Evolutionary conservation across 2,113 vertebrate species (phyloP).

Genomic region (Meriones unguiculatus): DNA sequence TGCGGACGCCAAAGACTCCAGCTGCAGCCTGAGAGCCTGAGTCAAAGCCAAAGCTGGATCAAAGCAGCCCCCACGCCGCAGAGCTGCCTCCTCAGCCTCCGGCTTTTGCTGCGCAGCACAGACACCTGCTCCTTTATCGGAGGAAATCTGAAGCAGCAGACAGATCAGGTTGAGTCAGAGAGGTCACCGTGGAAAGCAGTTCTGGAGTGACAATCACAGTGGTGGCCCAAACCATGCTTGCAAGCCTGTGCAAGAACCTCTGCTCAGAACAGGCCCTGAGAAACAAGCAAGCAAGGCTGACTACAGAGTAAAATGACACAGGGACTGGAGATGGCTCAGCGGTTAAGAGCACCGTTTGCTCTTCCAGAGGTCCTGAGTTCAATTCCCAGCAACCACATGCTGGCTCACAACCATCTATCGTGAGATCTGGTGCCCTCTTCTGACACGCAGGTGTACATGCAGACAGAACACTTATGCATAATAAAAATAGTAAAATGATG

Average conservation of each 20-base stretch:
- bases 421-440: no score
- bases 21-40: neutral
- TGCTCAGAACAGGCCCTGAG: neutral
- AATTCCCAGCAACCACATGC: no score
- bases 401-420: no score
- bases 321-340: no score
- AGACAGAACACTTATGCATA: no score
- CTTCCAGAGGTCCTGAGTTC: no score
- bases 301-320: neutral
- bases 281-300: neutral
- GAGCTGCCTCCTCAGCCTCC: neutral
- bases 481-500: no score
- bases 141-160: neutral
- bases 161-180: neutral
- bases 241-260: neutral
- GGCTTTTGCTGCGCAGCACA: neutral
- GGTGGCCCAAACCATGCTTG: neutral
- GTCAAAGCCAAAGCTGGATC: neutral
- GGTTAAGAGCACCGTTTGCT: no score
- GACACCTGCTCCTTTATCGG: neutral
- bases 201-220: neutral
- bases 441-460: no score
- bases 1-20: neutral
- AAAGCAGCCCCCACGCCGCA: neutral
- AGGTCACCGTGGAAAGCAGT: neutral